Evolutionary conservation across 2,113 vertebrate genomes (phyloP), one percentile per base, ranked within the genome.

Genomic region (Tringa solitaria): DNA sequence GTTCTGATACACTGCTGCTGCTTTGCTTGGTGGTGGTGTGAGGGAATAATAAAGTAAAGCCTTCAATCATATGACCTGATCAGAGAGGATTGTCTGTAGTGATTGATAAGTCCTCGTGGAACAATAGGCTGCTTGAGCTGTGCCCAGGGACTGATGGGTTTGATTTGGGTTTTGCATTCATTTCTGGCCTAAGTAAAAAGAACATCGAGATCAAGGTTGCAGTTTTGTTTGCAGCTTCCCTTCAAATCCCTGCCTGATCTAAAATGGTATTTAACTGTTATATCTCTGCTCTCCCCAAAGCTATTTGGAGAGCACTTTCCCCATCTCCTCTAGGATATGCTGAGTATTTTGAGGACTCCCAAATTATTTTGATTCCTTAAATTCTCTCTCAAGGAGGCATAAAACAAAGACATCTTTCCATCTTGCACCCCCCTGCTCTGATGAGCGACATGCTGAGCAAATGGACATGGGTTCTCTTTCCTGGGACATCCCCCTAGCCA

Each of bases 31-130:
- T 72, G 30, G 12, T 76, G 80, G 87, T 73, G 51, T 53, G 90
- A 94, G 89, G 79, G 90, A 95, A 94, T 93, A 96, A 93, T 95
- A 67, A 96, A 96, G 76, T 67, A 70, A 94, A 96, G 93, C 86
- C 80, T 96, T 94, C 90, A 80, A 57, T 96, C 93, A 56, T 75
- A 22, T 16, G 41, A 54, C 82, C 75, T 89, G 84, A 92, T 96
- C 96, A 79, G 93, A 72, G 33, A n/a, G 54, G 45, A 75, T 57
- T 93, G 89, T 95, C 94, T 89, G 64, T 48, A 59, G 76, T 89
- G 97, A 97, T 95, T 92, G 95, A 86, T 95, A 96, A 65, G 33
- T 72, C 63, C 53, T 89, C 41, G 39, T 6, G 28, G 90, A 95
- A 88, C 68, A 94, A 87, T 17, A 75, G 87, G 78, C 84, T 81